These are phyloP conservation scores for Hemicordylus capensis DNA, from an alignment of 2,113 vertebrate species.

Conservation along the genomic window DNA sequence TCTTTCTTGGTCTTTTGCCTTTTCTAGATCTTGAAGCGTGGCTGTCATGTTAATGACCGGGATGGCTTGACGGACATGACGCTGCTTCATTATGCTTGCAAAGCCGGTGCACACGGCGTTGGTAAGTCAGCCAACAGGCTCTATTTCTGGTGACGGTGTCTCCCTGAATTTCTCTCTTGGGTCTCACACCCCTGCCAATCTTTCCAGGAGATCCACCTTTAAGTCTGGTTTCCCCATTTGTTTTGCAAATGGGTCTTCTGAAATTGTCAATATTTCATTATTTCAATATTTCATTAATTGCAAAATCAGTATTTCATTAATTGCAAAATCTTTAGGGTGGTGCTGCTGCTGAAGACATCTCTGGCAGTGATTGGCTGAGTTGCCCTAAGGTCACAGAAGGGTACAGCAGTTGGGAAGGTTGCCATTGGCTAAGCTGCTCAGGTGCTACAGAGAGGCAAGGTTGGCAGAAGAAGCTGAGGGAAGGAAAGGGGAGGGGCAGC, in stretches of 20 bases:
- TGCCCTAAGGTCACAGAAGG: background rate
- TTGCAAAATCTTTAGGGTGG: background rate
- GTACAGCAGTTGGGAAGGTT: background rate
- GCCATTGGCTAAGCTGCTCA: background rate
- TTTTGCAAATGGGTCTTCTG: background rate
- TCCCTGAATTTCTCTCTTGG: background rate
- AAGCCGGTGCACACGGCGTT: slow-evolving; percentile 91
- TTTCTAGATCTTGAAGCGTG: slow-evolving; percentile 88
- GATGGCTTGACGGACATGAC: slow-evolving; percentile 95
- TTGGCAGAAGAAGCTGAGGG: background rate
- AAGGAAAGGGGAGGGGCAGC: background rate
- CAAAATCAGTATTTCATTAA: no score
- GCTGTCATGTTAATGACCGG: slow-evolving; percentile 91
- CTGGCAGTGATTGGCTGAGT: background rate
- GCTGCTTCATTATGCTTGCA: slow-evolving; percentile 92
- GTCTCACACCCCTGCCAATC: background rate
- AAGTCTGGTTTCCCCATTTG: background rate
- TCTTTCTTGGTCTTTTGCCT: background rate
- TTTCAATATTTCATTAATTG: background rate
- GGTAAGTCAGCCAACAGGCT: slow-evolving; percentile 73
- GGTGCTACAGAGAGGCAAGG: background rate
- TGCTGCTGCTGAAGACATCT: background rate
- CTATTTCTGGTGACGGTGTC: background rate
- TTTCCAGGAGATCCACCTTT: background rate
- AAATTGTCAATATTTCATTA: no score